Conservation (phyloP, 2,888 invertebrate genomes). For the Epicampocera succincta region DNA sequence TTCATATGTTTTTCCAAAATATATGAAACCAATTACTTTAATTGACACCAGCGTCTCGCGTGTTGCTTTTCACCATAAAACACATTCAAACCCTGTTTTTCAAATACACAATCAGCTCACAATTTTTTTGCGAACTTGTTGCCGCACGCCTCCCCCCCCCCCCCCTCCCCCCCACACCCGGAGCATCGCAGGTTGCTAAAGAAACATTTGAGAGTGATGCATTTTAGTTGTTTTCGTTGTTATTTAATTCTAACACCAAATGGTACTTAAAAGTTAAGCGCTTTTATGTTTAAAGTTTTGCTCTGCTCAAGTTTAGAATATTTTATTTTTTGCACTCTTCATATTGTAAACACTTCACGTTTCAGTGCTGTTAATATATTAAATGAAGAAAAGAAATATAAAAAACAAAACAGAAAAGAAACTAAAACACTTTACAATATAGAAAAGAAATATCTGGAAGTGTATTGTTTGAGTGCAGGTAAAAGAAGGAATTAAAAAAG, state of each 20-base stretch:
- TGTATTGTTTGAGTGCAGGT: conserved; percentile 1
- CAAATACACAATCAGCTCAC: not conserved
- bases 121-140: conserved; percentile 1
- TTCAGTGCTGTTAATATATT: conserved; percentile 58
- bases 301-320: conserved; percentile 12
- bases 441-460: not conserved
- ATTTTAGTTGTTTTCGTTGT: conserved; percentile 12
- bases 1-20: no score
- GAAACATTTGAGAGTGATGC: conserved; percentile 32
- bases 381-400: conserved; percentile 12
- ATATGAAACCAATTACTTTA: no score
- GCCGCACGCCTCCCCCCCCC: not conserved
- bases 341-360: conserved; percentile 65
- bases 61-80: not conserved
- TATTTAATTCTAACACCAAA: conserved; percentile 66
- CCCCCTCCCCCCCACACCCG: not conserved
- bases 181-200: no score
- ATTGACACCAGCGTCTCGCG: no score
- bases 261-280: conserved; percentile 69
- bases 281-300: conserved; percentile 54
- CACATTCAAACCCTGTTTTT: not conserved
- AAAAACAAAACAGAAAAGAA: not conserved
- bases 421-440: not conserved
- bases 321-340: conserved; percentile 21
- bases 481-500: conserved; percentile 7